These are phyloP conservation scores for Lepidostoma basale DNA, from an alignment of 1,140 invertebrate genomes.

Conservation along the genomic window DNA sequence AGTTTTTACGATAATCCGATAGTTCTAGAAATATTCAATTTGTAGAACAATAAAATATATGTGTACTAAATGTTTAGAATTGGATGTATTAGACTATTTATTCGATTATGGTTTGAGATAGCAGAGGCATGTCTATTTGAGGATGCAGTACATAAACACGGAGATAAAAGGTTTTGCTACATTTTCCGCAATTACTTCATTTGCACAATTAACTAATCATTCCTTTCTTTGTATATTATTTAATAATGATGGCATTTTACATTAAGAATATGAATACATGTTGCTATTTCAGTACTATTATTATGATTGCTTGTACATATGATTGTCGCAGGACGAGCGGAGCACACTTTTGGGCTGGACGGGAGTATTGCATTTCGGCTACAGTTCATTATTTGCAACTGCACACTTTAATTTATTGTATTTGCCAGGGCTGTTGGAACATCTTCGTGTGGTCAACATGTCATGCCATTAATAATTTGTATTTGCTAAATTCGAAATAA, in stretches of 20 bases:
- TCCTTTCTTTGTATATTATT: conserved; percentile 33
- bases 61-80: too few relatives aligned
- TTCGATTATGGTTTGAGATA: too few relatives aligned
- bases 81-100: too few relatives aligned
- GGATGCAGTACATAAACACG: too few relatives aligned
- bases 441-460: background rate
- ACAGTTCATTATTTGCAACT: conserved; percentile 16
- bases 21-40: too few relatives aligned
- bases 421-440: conserved; percentile 14
- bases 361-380: conserved; percentile 13
- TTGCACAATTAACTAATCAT: conserved; percentile 33
- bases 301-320: conserved; percentile 28
- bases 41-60: too few relatives aligned
- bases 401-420: conserved; percentile 33
- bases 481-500: conserved; percentile 37
- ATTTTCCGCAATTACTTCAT: too few relatives aligned
- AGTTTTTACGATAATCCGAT: too few relatives aligned
- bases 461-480: conserved; percentile 31
- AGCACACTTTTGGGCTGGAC: conserved; percentile 8
- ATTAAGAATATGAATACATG: conserved; percentile 21
- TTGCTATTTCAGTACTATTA: conserved; percentile 28
- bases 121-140: too few relatives aligned
- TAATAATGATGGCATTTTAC: conserved; percentile 28
- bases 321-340: conserved; percentile 29
- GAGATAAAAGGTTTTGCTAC: too few relatives aligned